Percentiles rank a stretch among this genome's conserved stretches.
These are phyloP conservation scores for Orthosia gracilis DNA, from an alignment of 2,888 invertebrate genomes.

Conservation along the genomic window DNA sequence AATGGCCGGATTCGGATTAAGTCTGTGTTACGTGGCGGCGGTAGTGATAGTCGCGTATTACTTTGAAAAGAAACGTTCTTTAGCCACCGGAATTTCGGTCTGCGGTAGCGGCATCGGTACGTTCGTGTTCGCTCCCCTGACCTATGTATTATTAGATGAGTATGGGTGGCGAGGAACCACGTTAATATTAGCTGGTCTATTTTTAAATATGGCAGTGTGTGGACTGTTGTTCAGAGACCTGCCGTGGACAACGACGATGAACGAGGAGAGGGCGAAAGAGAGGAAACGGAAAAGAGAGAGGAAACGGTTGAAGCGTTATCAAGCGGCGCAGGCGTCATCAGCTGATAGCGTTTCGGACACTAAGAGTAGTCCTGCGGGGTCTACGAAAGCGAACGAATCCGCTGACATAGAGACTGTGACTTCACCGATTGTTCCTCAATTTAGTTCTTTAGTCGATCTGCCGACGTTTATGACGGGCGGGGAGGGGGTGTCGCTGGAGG, in stretches of 20 bases:
- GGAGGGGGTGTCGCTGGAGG: conserved; percentile 95
- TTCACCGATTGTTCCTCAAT: conserved; percentile 89
- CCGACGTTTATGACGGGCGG: conserved; percentile 96
- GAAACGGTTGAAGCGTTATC: conserved; percentile 90
- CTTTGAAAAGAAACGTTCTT: conserved; percentile 95
- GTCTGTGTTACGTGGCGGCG: conserved; percentile 97
- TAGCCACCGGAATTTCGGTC: conserved; percentile 96
- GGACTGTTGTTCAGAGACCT: conserved; percentile 95
- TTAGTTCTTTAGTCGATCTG: conserved; percentile 95
- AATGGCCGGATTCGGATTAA: conserved; percentile 96
- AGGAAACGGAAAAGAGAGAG: conserved; percentile 92
- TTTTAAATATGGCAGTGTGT: conserved; percentile 95
- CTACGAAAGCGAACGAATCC: conserved; percentile 84
- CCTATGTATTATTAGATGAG: conserved; percentile 93
- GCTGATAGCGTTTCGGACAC: conserved; percentile 94
- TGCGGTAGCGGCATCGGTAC: conserved; percentile 97
- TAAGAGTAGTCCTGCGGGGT: conserved; percentile 93
- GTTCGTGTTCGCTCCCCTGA: conserved; percentile 96
- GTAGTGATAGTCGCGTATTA: conserved; percentile 98
- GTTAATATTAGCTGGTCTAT: conserved; percentile 95
- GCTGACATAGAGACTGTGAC: conserved; percentile 83
- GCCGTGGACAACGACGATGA: conserved; percentile 90
- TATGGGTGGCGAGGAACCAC: conserved; percentile 97
- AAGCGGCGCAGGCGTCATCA: conserved; percentile 88
- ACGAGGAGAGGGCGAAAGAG: conserved; percentile 92